Evolutionary conservation across 2,113 vertebrate species (phyloP).

Genomic region (Hippocampus guttulatus): DNA sequence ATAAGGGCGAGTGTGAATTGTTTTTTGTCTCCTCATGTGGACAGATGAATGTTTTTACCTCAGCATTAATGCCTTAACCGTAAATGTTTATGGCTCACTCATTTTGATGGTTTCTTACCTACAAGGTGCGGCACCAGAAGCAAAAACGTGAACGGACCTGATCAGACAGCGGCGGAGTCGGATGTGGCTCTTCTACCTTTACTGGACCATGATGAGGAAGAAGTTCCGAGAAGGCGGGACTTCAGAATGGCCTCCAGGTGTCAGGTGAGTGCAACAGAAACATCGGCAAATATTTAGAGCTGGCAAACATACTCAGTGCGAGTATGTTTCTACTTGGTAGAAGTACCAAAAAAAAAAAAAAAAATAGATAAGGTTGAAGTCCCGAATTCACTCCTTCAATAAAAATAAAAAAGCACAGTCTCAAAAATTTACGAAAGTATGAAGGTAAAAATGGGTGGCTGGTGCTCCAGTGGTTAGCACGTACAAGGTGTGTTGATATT

Average conservation of each 20-base stretch:
- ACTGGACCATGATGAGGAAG: conserved; percentile 38
- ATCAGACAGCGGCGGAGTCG: conserved; percentile 16
- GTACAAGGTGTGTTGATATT: too few relatives aligned
- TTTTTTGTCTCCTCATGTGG: not conserved
- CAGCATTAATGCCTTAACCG: too few relatives aligned
- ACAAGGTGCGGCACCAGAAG: conserved; percentile 58
- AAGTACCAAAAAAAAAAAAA: not conserved
- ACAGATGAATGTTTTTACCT: not conserved
- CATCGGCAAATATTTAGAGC: not conserved
- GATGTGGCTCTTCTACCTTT: conserved; percentile 43
- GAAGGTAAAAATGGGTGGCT: too few relatives aligned
- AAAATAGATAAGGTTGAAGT: too few relatives aligned
- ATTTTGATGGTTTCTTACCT: conserved; percentile 1
- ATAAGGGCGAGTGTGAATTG: not conserved
- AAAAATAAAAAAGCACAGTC: too few relatives aligned
- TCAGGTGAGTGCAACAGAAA: conserved; percentile 55
- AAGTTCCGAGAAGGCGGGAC: conserved; percentile 50
- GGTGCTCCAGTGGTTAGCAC: too few relatives aligned
- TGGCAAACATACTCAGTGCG: not conserved
- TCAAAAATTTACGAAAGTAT: too few relatives aligned
- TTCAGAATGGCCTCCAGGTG: conserved; percentile 80
- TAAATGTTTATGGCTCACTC: not conserved
- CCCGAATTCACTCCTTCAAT: too few relatives aligned
- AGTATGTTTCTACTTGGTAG: not conserved
- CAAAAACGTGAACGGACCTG: conserved; percentile 19